Evolutionary conservation across 35 echinoderm and acorn worm genomes (phyloP), one percentile per base, ranked within the genome.

Genomic region (Nesometra sesokonis): DNA sequence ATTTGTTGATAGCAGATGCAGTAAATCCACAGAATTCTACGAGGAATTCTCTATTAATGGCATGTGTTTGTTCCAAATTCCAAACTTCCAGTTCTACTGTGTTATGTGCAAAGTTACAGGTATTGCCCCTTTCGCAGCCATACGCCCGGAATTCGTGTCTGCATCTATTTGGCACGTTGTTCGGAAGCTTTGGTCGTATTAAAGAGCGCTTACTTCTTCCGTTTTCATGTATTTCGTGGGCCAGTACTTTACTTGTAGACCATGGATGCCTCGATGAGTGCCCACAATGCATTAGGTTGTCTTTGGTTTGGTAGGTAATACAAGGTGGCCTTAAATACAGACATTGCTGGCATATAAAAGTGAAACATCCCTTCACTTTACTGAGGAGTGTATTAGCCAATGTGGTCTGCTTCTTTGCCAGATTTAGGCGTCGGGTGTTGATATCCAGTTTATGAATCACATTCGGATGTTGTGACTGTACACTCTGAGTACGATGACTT

Each of bases 31-130:
- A 89, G 82, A 30, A 21, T 13, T 36, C 47, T 1, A 29, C 23
- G 35, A 34, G 78, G 21, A 36, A n/a, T 0, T 80, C 34, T 88
- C 27, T 31, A 78, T 34, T 27, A 33, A 32, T n/a, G 9, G 5
- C 31, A 36, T 88, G n/a, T 11, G 32, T 40, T 36, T 8, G 76
- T 33, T 79, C 35, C 4, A 39, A 32, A 0, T 77, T 57, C 95
- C 95, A 98, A 23, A 98, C 37, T 31, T 90, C 85, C 0, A 92
- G 84, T 77, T 98, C 95, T 33, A 88, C 77, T 21, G 67, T 30
- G 39, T 88, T 92, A 34, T 98, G 95, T 31, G 89, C 95, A 92
- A 94, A 98, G 31, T 88, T 57, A 81, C 95, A 98, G 8, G 23
- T 84, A 47, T 93, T 32, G 21, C 87, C 92, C 27, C 29, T 57